phyloP scores from a whole-genome alignment of 2,888 invertebrate species.

The Hirtodrosophila alboralis region DNA sequence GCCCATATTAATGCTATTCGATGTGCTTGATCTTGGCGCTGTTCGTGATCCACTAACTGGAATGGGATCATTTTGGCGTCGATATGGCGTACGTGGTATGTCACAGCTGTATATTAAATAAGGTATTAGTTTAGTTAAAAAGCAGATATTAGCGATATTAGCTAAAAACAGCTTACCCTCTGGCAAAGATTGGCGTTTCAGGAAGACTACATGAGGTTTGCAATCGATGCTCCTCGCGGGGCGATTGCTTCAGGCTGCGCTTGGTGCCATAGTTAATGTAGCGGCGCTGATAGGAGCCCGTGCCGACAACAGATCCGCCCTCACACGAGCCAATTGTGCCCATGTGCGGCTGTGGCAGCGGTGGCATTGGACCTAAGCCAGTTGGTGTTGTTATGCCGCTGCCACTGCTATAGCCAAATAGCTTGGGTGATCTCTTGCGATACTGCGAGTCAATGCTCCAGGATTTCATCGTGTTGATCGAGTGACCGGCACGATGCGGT shows the following conservation, averaged over 20 bases:
- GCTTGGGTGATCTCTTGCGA: slow-evolving; percentile 86
- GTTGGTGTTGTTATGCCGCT: slow-evolving; percentile 81
- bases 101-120: slow-evolving; percentile 86
- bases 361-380: slow-evolving; percentile 66
- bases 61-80: slow-evolving; percentile 85
- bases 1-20: slow-evolving; percentile 83
- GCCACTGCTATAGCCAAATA: slow-evolving; percentile 85
- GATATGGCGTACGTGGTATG: slow-evolving; percentile 92
- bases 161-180: slow-evolving; percentile 85
- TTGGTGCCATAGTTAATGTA: slow-evolving; percentile 84
- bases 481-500: slow-evolving; percentile 87
- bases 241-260: slow-evolving; percentile 85
- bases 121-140: not conserved
- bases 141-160: not conserved
- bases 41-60: slow-evolving; percentile 85
- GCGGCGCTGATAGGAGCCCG: slow-evolving; percentile 85
- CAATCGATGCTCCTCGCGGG: slow-evolving; percentile 87
- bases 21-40: slow-evolving; percentile 86
- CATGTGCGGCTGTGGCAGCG: slow-evolving; percentile 57
- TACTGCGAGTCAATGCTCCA: slow-evolving; percentile 94
- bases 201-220: slow-evolving; percentile 94
- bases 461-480: slow-evolving; percentile 90
- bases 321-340: slow-evolving; percentile 53
- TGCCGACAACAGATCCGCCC: slow-evolving; percentile 70
- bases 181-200: slow-evolving; percentile 94